Evolutionary conservation across 2,113 vertebrate genomes (phyloP).

Genomic region (Canis aureus): DNA sequence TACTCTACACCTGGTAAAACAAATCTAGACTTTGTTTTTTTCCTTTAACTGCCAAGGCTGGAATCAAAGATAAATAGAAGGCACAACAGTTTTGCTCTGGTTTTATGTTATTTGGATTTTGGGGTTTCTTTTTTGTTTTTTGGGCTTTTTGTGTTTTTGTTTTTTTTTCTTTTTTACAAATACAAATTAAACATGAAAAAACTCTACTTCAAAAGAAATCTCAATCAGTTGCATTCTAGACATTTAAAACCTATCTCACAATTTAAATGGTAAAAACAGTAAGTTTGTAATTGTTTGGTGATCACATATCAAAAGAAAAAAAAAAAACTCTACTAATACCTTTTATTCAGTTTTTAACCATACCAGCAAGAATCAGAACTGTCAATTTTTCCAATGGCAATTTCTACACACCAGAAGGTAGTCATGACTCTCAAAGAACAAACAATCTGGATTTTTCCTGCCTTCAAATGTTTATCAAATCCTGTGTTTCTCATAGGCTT

Average conservation of each 20-base stretch:
- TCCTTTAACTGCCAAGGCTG: slow-evolving; percentile 88
- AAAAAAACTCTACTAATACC: slow-evolving; percentile 82
- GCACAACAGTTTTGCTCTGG: slow-evolving; percentile 92
- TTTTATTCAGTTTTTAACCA: slow-evolving; percentile 88
- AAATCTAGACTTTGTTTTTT: slow-evolving; percentile 89
- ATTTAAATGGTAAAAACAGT: slow-evolving; percentile 88
- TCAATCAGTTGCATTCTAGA: slow-evolving; percentile 89
- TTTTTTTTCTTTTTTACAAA: slow-evolving; percentile 89
- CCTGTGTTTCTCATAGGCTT: slow-evolving; percentile 86
- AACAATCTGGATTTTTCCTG: slow-evolving; percentile 83
- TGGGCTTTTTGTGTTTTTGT: slow-evolving; percentile 85
- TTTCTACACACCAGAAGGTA: slow-evolving; percentile 82
- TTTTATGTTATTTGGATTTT: slow-evolving; percentile 71
- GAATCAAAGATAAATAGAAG: slow-evolving; percentile 94
- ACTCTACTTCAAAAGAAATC: slow-evolving; percentile 88
- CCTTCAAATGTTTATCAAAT: slow-evolving; percentile 87
- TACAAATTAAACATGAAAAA: slow-evolving; percentile 92
- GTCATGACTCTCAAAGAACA: slow-evolving; percentile 80
- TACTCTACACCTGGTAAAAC: slow-evolving; percentile 88
- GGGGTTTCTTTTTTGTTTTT: slow-evolving; percentile 85
- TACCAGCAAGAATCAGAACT: slow-evolving; percentile 82
- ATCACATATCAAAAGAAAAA: slow-evolving; percentile 87
- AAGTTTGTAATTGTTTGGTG: slow-evolving; percentile 84
- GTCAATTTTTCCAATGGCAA: slow-evolving; percentile 86
- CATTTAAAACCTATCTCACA: slow-evolving; percentile 89